Conservation (phyloP, 2,113 vertebrate genomes). For the Notarius quadriscutis region DNA sequence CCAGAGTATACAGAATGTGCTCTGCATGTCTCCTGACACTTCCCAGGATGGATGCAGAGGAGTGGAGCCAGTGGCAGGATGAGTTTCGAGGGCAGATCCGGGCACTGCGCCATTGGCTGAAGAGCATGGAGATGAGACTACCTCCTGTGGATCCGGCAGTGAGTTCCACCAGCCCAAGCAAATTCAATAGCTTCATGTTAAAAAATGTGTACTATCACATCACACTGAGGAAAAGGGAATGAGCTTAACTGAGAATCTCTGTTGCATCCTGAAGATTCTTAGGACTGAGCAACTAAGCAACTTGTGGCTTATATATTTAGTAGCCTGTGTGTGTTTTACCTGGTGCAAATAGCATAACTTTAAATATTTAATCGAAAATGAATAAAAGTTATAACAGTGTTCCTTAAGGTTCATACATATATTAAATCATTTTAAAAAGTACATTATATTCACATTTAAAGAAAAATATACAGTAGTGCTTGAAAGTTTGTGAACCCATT, state of each 20-base stretch:
- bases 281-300: neutral
- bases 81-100: slow-evolving; percentile 78
- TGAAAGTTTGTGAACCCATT: too few relatives aligned
- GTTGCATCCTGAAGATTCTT: neutral
- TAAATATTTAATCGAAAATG: neutral
- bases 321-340: neutral
- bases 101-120: slow-evolving; percentile 79
- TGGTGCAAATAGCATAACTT: neutral
- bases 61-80: slow-evolving; percentile 66
- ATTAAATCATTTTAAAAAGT: neutral
- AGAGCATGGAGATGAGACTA: slow-evolving; percentile 75
- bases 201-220: neutral
- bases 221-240: neutral
- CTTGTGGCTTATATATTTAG: neutral
- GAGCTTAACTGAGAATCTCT: neutral
- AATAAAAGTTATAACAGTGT: neutral
- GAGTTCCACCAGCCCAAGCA: slow-evolving; percentile 52
- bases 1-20: neutral
- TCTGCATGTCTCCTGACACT: slow-evolving; percentile 22
- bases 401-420: neutral
- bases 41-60: slow-evolving; percentile 62
- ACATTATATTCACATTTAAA: neutral
- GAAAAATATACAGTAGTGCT: neutral
- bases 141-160: slow-evolving; percentile 63
- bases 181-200: neutral